Evolutionary conservation across 1,140 invertebrate genomes (phyloP).

Genomic region (Heliothis virescens): DNA sequence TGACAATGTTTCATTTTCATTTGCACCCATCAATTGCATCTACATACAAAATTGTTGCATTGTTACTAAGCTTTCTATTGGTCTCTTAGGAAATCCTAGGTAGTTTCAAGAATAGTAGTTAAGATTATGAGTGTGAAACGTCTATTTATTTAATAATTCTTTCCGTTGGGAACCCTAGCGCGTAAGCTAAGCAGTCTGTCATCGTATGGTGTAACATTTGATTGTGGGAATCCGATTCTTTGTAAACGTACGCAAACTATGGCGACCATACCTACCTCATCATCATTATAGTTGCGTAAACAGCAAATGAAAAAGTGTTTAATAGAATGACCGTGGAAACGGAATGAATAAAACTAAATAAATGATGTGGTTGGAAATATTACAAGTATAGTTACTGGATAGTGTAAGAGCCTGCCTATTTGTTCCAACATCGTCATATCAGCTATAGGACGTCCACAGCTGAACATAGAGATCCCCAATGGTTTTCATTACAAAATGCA

Average conservation of each 20-base stretch:
- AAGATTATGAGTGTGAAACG: conserved; percentile 1
- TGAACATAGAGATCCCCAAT: no score
- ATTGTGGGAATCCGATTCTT: conserved; percentile 22
- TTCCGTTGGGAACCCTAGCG: conserved; percentile 3
- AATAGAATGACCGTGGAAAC: conserved; percentile 8
- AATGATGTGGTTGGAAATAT: neutral
- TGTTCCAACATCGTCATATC: no score
- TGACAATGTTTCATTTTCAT: no score
- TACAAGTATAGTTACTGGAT: neutral
- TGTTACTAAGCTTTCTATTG: neutral
- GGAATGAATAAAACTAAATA: neutral
- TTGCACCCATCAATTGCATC: no score
- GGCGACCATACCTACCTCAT: neutral
- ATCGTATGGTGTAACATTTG: neutral
- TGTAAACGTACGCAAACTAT: neutral
- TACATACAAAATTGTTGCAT: no score
- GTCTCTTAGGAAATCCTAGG: neutral
- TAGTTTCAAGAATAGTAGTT: no score
- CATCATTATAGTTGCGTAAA: conserved; percentile 6
- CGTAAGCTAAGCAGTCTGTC: conserved; percentile 2
- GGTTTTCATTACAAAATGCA: no score
- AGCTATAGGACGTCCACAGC: no score
- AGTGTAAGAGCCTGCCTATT: no score
- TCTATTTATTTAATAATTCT: neutral
- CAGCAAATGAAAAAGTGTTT: neutral